phyloP scores from a whole-genome alignment of 2,888 invertebrate species.

The Noctua comes region DNA sequence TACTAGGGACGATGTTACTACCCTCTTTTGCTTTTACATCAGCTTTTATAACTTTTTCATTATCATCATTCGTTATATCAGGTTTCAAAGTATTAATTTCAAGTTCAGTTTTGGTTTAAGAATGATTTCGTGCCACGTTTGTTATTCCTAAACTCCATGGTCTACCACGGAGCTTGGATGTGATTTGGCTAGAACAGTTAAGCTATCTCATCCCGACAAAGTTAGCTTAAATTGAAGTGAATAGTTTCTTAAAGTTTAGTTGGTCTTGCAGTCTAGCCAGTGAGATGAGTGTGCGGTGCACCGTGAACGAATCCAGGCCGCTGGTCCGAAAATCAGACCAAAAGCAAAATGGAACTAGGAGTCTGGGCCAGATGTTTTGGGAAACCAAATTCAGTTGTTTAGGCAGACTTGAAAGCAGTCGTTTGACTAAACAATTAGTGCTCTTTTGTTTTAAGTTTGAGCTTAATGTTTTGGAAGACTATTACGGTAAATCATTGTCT shows the following conservation, averaged over 20 bases:
- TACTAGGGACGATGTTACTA: slow-evolving; percentile 6
- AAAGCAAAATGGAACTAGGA: slow-evolving; percentile 30
- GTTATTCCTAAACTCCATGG: neutral
- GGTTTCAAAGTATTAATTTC: slow-evolving; percentile 8
- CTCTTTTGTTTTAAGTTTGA: slow-evolving; percentile 45
- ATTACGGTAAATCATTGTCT: slow-evolving; percentile 44
- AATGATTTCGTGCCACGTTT: slow-evolving; percentile 10
- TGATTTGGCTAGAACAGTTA: slow-evolving; percentile 33
- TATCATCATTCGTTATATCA: slow-evolving; percentile 19
- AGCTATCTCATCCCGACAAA: slow-evolving; percentile 40
- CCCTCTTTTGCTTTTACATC: slow-evolving; percentile 23
- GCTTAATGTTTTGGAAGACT: slow-evolving; percentile 38
- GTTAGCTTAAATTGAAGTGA: slow-evolving; percentile 51
- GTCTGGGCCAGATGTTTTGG: slow-evolving; percentile 34
- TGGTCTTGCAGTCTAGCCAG: slow-evolving; percentile 39
- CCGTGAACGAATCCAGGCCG: slow-evolving; percentile 35
- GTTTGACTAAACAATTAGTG: slow-evolving; percentile 44
- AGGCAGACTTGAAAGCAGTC: slow-evolving; percentile 24
- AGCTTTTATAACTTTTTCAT: slow-evolving; percentile 22
- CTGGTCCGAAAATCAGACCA: slow-evolving; percentile 27
- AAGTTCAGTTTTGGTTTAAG: neutral
- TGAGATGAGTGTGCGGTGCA: slow-evolving; percentile 36
- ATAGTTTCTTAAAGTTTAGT: slow-evolving; percentile 58
- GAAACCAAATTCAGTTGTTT: slow-evolving; percentile 20
- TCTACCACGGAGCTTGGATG: neutral